Base-by-base conservation (phyloP, 2,797 vertebrate genomes). In the Oophaga sylvatica region DNA sequence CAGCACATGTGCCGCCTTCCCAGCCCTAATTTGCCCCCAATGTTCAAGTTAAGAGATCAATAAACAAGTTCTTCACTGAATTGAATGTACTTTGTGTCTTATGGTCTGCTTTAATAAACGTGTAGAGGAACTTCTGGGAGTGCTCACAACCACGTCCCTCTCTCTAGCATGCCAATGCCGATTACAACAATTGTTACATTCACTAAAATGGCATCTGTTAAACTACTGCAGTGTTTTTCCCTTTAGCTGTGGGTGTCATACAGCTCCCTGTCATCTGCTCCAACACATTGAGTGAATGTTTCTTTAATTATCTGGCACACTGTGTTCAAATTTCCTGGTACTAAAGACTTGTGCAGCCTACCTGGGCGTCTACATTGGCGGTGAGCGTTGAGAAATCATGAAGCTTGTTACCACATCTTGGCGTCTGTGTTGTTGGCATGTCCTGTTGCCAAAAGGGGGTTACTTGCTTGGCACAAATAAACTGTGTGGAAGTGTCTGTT, bases 271-370 rank as follows among this genome's bases (percentile, higher is more conserved):
- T 85, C 82, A 85, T 88, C 57, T 81, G 77, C 78, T 88, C 78
- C 78, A 76, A 76, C 83, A 45, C 87, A 60, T 41, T 81, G 77
- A 82, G 31, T 62, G 80, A 86, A 86, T 86, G 80, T 89, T 86
- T 83, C 65, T 89, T 86, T 71, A 86, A 89, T 89, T 89, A 83
- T 79, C 56, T 89, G 84, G 84, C 84, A 83, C 35, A 0, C 63
- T 63, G 41, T 56, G 63, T 86, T 86, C 29, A 89, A 79, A 89
- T 86, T 89, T 89, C 80, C 84, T 89, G 48, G 70, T 78, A 80
- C 83, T 86, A 85, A 89, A 89, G 70, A 89, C 83, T 82, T 89
- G 80, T 62, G 80, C 87, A 89, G 87, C 73, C 80, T 86, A 89
- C 88, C 80, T 86, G 80, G 88, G 84, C 79, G 79, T 86, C 87